These are phyloP conservation scores for Melopsittacus undulatus DNA, from an alignment of 2,797 vertebrate species.

Conservation along the genomic window DNA sequence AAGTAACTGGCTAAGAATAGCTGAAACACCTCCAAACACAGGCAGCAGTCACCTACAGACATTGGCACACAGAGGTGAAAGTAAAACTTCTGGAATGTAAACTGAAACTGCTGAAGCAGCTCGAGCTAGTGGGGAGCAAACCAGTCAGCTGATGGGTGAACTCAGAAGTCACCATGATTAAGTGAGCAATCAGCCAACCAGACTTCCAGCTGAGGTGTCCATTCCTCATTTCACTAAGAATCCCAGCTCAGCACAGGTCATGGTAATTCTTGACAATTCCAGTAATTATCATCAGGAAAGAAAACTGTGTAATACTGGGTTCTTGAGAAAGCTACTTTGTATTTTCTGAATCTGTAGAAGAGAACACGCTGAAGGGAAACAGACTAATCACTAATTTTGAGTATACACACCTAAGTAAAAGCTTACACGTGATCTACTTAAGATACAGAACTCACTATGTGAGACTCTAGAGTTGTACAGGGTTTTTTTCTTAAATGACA, in stretches of 20 bases:
- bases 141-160: too few relatives aligned
- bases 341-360: background rate
- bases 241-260: background rate
- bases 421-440: background rate
- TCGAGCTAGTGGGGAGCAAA: background rate
- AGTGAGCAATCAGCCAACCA: background rate
- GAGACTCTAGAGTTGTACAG: background rate
- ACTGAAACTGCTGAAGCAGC: background rate
- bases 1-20: background rate
- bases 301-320: background rate
- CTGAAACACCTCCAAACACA: background rate
- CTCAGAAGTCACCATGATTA: fast-evolving
- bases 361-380: background rate
- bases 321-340: background rate
- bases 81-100: background rate
- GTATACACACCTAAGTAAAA: background rate
- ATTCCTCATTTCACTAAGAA: background rate
- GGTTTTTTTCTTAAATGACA: background rate
- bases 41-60: background rate
- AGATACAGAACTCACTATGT: background rate
- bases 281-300: background rate
- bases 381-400: background rate
- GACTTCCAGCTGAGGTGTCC: background rate
- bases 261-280: background rate
- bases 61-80: fast-evolving